Base-by-base conservation (phyloP, 2,888 invertebrate species). In the Gastracanthus pulcherrimus region DNA sequence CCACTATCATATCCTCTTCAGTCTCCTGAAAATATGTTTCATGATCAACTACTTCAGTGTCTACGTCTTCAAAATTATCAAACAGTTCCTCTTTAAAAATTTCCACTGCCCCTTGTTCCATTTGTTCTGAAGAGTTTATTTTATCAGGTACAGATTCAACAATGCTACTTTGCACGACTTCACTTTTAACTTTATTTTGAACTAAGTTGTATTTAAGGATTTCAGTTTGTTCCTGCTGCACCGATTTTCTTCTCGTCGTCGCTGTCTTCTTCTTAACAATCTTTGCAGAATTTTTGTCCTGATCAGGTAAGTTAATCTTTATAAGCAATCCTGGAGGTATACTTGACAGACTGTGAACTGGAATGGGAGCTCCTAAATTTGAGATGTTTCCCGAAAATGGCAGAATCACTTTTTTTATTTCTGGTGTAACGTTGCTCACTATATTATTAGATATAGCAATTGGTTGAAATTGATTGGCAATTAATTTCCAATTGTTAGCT, bases 241-340 rank as follows among this genome's bases (percentile, higher is more conserved):
- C 31, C 38, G 38, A 58, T 38, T 82, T 85, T 69, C 85, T 87
- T 16, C 76, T 81, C 26, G 74, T 84, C n/a, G n/a, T n/a, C n/a
- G n/a, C n/a, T n/a, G n/a, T n/a, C 19, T 16, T 86, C 26, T 69
- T 82, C 16, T 86, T 87, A 3, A 66, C 60, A 0, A 66, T 29
- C 66, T 87, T 87, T 0, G 62, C 19, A 1, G 74, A 76, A 55
- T 82, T 86, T 13, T 85, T 83, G 4, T 84, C 84, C 70, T 88
- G 88, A 13, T 89, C 89, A 0, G 91, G 91, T 7, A 91, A 83
- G 83, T 91, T 88, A 23, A 91, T 91, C 79, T 91, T 91, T 29
- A 91, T 91, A 23, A 91, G 79, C 23, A 91, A 85, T 38, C 91
- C 91, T 6, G 91, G 91, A 13, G 91, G 91, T 71, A 91, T 91